Evolutionary conservation across 2,113 vertebrate genomes (phyloP).

Genomic region (Romanogobio albipinnatus): DNA sequence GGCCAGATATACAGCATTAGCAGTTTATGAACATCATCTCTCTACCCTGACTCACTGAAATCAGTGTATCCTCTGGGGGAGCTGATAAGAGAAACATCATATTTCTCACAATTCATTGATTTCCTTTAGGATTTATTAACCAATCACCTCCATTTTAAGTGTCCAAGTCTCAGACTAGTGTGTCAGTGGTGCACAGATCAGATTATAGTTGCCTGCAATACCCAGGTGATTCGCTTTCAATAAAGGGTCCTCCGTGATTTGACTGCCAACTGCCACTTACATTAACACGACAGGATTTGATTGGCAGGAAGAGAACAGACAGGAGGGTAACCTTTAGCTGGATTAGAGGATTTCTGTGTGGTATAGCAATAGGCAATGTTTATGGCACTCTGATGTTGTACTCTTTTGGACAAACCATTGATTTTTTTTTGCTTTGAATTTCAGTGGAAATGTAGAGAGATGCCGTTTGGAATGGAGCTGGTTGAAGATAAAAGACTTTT

Average conservation of each 20-base stretch:
- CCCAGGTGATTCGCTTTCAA: not conserved
- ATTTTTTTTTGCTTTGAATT: conserved; percentile 26
- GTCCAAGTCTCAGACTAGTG: not conserved
- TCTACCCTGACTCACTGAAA: not conserved
- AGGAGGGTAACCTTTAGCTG: conserved; percentile 30
- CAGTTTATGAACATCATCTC: conserved; percentile 29
- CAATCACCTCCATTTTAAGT: not conserved
- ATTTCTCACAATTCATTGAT: conserved; percentile 26
- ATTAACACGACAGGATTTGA: conserved; percentile 16
- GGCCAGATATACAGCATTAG: conserved; percentile 38
- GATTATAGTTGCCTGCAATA: not conserved
- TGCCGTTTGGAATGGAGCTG: conserved; percentile 27
- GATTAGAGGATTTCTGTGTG: conserved; percentile 24
- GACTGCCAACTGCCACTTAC: not conserved
- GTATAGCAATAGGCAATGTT: not conserved
- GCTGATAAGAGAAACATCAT: conserved; percentile 47
- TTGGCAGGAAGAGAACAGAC: not conserved
- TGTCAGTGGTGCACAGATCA: not conserved
- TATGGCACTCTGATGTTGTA: not conserved
- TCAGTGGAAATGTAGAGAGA: conserved; percentile 34
- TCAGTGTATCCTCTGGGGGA: conserved; percentile 33
- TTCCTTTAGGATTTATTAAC: conserved; percentile 33
- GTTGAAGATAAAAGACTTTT: conserved; percentile 47
- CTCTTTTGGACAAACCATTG: conserved; percentile 21
- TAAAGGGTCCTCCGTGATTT: not conserved